Evolutionary conservation across 2,888 invertebrate species (phyloP), one percentile per base, ranked within the genome.

Genomic region (Ctenicera cuprea): DNA sequence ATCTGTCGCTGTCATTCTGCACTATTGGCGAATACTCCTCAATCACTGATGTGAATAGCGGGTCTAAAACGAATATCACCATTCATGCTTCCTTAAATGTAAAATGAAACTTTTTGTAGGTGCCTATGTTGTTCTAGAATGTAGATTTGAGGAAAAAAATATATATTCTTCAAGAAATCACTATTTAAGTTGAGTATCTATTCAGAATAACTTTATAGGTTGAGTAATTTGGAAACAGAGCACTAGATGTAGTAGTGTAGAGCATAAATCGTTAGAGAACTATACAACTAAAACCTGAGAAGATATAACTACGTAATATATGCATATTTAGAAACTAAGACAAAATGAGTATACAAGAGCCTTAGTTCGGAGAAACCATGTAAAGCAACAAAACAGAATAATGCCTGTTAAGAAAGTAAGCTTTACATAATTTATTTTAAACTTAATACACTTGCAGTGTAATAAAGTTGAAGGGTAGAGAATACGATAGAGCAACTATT

Each of bases 1-100:
- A 59, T 59, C 59, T 59, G 59, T 12, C 38, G 26, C 59, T 59
- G 38, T 59, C 59, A 18, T 59, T 37, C 22, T 20, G 5, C 12
- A 41, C 38, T 12, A 41, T n/a, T 59, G 59, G 1, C 30, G 54
- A 54, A 54, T 8, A 30, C 54, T 30, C 14, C 54, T 54, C 54
- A 26, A 22, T 54, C 22, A 54, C 18, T 18, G 54, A n/a, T n/a
- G 9, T 54, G 30, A 54, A 59, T 59, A 14, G 59, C 4, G n/a
- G 38, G 30, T 22, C 30, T 41, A 59, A 59, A 38, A 59, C n/a
- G 57, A 30, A 38, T 38, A 18, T 38, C 37, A 54, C 20, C 54
- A 30, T 54, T 14, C n/a, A 20, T 9, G 38, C 20, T 59, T 26
- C 20, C 59, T 18, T 59, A 11, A 38, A 38, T 16, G 45, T 18